Evolutionary conservation across 30 jellyfish, hydroid and myxozoan genomes (phyloP), one percentile per base, ranked within the genome.

Genomic region (Turritopsis dohrnii): DNA sequence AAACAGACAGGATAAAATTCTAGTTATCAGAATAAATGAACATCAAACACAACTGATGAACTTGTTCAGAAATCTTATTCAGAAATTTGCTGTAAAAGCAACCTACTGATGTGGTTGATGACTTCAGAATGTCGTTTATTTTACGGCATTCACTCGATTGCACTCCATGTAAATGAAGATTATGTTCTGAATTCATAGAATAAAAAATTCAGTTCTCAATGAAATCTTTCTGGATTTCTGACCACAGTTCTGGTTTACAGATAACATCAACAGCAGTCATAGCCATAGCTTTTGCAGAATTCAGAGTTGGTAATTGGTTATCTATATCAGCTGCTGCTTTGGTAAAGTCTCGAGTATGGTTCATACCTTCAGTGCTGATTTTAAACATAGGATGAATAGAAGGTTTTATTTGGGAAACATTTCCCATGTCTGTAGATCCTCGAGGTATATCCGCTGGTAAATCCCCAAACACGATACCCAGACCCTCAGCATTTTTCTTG

Each of bases 361-460:
- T 88, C 52, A 89, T 69, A 0, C 91, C 96, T 54, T 66, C 82
- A 52, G 97, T 89, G 16, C 84, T 91, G 1, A 94, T 89, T 72
- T 83, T 86, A 73, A 73, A 94, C 87, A 76, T 66, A 1, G 99
- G 99, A 54, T 94, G 99, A 28, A 94, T 94, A 22, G 96, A 84
- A 17, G 99, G 99, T 74, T 87, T 86, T 7, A 71, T 65, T 54
- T 88, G 92, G 20, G 99, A 88, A 28, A 94, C 96, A 84, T 94
- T 88, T 8, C 99, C 99, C 94, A 89, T 85, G 71, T 94, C 99
- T 17, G 99, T 88, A 20, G 97, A 86, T 76, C 84, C 94, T 69
- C 21, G 8, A 17, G 31, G 53, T 7, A 29, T 24, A 18, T 53
- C 76, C 4, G 73, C 85, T 23, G 73, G 60, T 17, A 21, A 88